Base-by-base conservation (phyloP, 1,140 invertebrate species). In the Drosophila teissieri region DNA sequence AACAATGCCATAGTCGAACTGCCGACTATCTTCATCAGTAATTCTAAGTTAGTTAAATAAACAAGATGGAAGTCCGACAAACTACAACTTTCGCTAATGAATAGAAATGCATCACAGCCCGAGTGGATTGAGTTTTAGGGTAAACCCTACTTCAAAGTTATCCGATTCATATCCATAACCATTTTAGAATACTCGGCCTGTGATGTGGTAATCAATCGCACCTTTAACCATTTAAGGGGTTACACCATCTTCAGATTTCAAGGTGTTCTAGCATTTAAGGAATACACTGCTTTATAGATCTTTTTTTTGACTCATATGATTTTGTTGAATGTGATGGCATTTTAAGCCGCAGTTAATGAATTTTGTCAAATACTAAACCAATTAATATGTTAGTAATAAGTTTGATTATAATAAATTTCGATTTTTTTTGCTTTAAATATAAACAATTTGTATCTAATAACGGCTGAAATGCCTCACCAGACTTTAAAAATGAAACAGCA, bases 11-110 rank as follows among this genome's bases (percentile, higher is more conserved):
- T n/a, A 62, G 44, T 36, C 56, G 56, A 48, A 4, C 14, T 15
- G 27, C 31, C 56, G 56, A 48, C 56, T 58, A 48, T 37, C 14
- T 11, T 40, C 24, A 19, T 37, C 52, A n/a, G 52, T 54, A 40
- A 39, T 54, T 39, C 19, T 22, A n/a, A 39, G 17, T 22, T 54
- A 39, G 36, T 54, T 39, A 14, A 54, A 54, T 37, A 39, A 53
- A 39, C 24, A 36, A 36, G 15, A 17, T 48, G 6, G 24, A 48
- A 27, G n/a, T 34, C 24, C 24, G 24, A 10, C 24, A 31, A 27
- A 31, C 48, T 31, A 49, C 24, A 44, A 19, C 17, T 44, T 19
- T 15, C n/a, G 24, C 31, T 49, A 15, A 49, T 31, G 10, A 15
- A 15, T 11, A 15, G 11, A 31, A 15, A 37, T 14, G 14, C 15